Base-by-base conservation (phyloP, 2,888 invertebrate species). In the Erebia ligea region DNA sequence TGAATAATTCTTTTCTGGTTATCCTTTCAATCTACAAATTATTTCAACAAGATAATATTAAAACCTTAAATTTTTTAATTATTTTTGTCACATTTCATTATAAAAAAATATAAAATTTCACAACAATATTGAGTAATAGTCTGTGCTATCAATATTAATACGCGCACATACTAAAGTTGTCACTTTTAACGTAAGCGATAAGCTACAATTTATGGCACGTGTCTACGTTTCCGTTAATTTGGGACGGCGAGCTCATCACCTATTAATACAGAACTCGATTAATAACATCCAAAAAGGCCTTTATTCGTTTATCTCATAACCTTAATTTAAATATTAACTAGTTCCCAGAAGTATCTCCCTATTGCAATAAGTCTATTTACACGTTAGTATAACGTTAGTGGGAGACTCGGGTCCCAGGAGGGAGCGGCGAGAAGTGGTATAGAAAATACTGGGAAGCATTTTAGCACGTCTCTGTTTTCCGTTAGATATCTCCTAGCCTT, bases 311-410 rank as follows among this genome's bases (percentile, higher is more conserved):
- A 76, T 81, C 78, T 78, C 76, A 75, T 78, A 81, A 81, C 79
- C 78, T 76, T 75, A 77, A 79, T 79, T 86, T 80, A 75, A 82
- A 81, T 80, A 77, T 86, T 80, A 75, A 81, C 81, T 79, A 77
- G 77, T 75, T 77, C 75, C 79, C 77, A 80, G 54, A 70, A 67
- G 67, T 82, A 78, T 77, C 74, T 77, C 73, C 79, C 80, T 78
- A 76, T 82, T 81, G 80, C 82, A 82, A 84, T 84, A 86, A 84
- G 80, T 84, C 81, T 80, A 84, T 86, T 86, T 85, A 85, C 82
- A 82, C 82, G 79, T 86, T 82, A 79, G 80, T 81, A 62, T 62
- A 77, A 79, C 65, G 65, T 65, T 66, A 58, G 67, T 67, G 67
- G 67, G 79, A 84, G 80, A 84, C 80, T 81, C 78, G 77, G 78